Percentiles rank a stretch among this genome's conserved stretches.
Conservation (phyloP, 2,797 vertebrate species). For the Hypotaenidia philippensis region DNA sequence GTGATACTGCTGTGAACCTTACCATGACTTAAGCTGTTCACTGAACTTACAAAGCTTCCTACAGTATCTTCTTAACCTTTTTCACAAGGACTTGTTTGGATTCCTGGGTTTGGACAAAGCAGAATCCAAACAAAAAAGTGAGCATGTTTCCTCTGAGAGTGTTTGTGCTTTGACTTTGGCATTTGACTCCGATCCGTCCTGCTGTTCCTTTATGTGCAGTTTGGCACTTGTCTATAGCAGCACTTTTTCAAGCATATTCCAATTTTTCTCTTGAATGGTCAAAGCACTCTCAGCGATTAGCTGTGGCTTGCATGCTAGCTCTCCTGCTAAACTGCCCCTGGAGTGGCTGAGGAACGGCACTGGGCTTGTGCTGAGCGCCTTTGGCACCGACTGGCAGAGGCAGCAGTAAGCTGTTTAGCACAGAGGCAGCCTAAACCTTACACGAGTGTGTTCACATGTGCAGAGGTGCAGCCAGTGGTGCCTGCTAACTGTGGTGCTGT, state of each 20-base stretch:
- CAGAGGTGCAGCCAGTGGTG: not conserved
- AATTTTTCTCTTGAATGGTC: conserved; percentile 44
- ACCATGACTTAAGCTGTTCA: not conserved
- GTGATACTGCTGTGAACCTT: not conserved
- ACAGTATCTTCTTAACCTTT: conserved; percentile 19
- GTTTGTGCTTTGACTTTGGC: conserved; percentile 4
- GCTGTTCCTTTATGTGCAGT: conserved; percentile 48
- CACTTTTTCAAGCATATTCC: conserved; percentile 43
- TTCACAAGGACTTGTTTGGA: not conserved
- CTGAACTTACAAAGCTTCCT: conserved; percentile 29
- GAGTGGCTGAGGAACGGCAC: not conserved
- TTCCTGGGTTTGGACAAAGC: conserved; percentile 28
- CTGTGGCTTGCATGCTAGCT: not conserved
- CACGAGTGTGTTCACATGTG: accelerated
- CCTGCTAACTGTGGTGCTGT: accelerated
- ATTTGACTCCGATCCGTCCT: conserved; percentile 30
- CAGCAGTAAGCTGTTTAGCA: not conserved
- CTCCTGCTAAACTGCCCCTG: not conserved
- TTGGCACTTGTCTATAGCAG: conserved; percentile 53
- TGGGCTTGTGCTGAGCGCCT: not conserved
- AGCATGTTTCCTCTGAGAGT: not conserved
- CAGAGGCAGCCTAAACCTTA: not conserved
- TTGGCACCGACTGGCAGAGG: not conserved
- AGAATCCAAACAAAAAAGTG: not conserved
- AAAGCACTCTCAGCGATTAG: conserved; percentile 17